Evolutionary conservation across 2,113 vertebrate species (phyloP).

Genomic region (Narcine bancroftii): DNA sequence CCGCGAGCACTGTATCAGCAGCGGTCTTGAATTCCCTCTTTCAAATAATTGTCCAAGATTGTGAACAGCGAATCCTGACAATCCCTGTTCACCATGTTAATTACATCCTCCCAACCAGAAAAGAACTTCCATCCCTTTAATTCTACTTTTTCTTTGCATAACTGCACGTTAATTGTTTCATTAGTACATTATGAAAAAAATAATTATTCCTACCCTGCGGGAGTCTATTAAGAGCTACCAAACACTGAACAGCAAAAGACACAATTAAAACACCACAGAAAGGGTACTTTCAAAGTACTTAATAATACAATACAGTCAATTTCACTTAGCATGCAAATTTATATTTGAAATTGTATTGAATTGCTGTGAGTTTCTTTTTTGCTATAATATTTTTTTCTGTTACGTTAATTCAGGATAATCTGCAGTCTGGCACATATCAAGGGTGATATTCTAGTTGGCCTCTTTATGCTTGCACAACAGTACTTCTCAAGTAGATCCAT

Average conservation of each 20-base stretch:
- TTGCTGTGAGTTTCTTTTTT: neutral
- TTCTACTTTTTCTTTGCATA: no score
- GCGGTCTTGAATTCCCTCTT: no score
- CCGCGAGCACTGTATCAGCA: no score
- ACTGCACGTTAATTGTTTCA: neutral
- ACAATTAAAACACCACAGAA: neutral
- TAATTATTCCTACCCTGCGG: neutral
- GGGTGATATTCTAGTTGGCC: neutral
- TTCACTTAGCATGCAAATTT: neutral
- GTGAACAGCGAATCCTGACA: no score
- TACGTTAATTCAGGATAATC: neutral
- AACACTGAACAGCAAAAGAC: neutral
- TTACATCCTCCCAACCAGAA: no score
- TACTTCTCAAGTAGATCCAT: neutral
- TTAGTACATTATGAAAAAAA: neutral
- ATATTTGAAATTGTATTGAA: neutral
- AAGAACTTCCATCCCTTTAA: no score
- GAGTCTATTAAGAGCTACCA: neutral
- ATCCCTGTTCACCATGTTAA: no score
- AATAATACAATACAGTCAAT: conserved; percentile 4
- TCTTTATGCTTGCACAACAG: neutral
- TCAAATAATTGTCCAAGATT: no score
- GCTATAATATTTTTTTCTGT: neutral
- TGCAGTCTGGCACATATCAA: neutral
- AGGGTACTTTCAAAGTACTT: neutral